Evolutionary conservation across 2,888 invertebrate genomes (phyloP).

Genomic region (Meloe dianella): DNA sequence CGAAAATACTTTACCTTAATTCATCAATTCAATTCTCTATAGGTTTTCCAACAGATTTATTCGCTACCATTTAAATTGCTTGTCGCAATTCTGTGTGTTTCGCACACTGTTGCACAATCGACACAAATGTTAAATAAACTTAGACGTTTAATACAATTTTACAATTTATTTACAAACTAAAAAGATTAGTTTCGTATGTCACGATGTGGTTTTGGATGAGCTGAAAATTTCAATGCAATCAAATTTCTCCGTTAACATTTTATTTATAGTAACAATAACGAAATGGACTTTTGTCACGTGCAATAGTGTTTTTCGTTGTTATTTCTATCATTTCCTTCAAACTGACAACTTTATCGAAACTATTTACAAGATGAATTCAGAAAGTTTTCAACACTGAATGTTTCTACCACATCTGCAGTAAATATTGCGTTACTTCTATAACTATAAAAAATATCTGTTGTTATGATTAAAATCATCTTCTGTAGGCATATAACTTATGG

Average conservation of each 20-base stretch:
- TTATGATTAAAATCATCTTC: too few relatives aligned
- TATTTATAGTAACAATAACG: neutral
- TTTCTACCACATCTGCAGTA: slow-evolving; percentile 5
- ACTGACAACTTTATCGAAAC: slow-evolving; percentile 1
- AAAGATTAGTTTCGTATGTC: neutral
- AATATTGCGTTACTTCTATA: slow-evolving; percentile 3
- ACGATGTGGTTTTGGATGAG: neutral
- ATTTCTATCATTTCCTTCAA: neutral
- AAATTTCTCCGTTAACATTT: neutral
- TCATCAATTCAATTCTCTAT: slow-evolving; percentile 10
- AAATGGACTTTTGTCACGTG: neutral
- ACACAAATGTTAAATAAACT: neutral
- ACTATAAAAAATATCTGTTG: neutral
- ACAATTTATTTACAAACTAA: neutral
- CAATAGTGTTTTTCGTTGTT: neutral
- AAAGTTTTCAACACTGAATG: neutral
- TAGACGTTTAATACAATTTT: neutral
- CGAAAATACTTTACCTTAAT: slow-evolving; percentile 1
- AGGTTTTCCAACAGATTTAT: slow-evolving; percentile 8
- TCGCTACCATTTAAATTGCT: neutral
- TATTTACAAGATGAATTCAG: neutral
- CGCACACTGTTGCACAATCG: neutral
- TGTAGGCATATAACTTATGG: neutral
- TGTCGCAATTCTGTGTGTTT: neutral
- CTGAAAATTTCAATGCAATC: neutral